A percentile compares a stretch with the other conserved stretches of the same genome.
Conservation (phyloP, 2,113 vertebrate species). For the Dolichotis patagonum region DNA sequence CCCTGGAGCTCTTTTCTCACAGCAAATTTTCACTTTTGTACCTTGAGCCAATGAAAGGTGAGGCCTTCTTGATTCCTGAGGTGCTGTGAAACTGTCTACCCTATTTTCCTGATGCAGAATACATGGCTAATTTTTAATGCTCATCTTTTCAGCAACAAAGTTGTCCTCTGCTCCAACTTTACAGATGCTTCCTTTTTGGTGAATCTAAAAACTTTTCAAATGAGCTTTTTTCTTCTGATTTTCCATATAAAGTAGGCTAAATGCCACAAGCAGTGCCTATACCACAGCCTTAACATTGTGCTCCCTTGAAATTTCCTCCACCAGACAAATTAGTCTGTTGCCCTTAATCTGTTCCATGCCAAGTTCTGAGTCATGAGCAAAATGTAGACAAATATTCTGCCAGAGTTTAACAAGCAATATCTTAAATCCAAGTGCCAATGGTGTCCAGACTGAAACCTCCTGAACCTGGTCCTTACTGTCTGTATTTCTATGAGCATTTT, state of each 20-base stretch:
- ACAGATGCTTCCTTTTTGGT: background rate
- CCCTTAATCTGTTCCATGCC: background rate
- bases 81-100: background rate
- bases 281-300: background rate
- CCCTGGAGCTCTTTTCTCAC: background rate
- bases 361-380: background rate
- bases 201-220: background rate
- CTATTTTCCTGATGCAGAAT: background rate
- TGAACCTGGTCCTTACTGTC: background rate
- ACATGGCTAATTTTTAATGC: background rate
- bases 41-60: background rate
- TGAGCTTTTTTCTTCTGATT: background rate
- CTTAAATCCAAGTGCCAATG: background rate
- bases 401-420: background rate
- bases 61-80: background rate
- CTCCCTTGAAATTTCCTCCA: background rate
- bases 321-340: background rate
- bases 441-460: background rate
- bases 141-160: background rate
- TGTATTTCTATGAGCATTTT: background rate
- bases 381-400: background rate
- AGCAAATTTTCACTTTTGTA: background rate
- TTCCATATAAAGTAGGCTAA: background rate
- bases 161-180: background rate
- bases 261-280: background rate